These are phyloP conservation scores for Thunnus albacares DNA, from an alignment of 2,797 vertebrate species.

Conservation along the genomic window DNA sequence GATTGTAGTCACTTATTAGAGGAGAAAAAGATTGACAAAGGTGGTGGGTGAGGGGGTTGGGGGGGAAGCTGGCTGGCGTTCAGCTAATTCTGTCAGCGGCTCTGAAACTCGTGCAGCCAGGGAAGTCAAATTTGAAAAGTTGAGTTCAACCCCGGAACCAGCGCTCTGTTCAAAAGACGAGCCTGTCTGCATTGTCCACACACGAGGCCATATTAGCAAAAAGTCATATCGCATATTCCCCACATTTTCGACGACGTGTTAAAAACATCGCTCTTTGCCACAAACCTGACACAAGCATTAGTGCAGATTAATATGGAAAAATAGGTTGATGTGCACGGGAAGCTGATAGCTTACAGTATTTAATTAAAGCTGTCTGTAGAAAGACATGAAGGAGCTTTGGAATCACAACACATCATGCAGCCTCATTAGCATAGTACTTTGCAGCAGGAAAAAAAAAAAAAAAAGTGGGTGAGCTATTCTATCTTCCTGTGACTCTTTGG, in stretches of 20 bases:
- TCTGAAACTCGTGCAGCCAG: background rate
- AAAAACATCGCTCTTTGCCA: background rate
- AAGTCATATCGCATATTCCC: background rate
- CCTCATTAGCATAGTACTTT: constrained; percentile 64
- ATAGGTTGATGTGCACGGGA: constrained; percentile 14
- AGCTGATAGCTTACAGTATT: constrained; percentile 45
- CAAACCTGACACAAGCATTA: constrained; percentile 34
- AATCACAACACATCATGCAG: constrained; percentile 47
- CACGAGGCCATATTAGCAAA: background rate
- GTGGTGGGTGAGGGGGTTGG: background rate
- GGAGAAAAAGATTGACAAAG: constrained; percentile 39
- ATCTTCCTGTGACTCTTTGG: constrained; percentile 56
- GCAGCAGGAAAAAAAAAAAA: background rate
- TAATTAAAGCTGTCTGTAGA: constrained; percentile 60
- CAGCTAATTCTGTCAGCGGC: constrained; percentile 50
- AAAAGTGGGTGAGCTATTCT: constrained; percentile 46
- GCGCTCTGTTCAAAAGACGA: background rate
- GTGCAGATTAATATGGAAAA: constrained; percentile 38
- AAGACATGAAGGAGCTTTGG: constrained; percentile 40
- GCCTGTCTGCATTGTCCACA: background rate
- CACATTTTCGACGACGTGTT: background rate
- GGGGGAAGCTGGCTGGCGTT: constrained; percentile 35
- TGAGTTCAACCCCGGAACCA: background rate
- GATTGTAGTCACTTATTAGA: constrained; percentile 67
- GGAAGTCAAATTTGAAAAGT: constrained; percentile 24